Evolutionary conservation across 1,140 invertebrate species (phyloP).

Genomic region (Heterodera carotae): DNA sequence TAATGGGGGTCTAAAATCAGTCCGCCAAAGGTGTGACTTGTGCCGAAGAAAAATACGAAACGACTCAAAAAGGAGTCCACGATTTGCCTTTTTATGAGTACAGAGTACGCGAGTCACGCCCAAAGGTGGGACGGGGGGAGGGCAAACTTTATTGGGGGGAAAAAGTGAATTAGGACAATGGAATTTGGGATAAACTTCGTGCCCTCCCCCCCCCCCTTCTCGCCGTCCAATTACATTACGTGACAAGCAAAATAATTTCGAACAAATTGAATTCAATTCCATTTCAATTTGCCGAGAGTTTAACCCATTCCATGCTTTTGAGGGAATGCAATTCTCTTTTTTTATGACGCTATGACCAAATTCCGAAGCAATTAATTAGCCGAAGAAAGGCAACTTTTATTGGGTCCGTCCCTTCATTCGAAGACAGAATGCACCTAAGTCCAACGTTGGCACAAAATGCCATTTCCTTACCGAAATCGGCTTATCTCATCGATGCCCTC

Average conservation of each 20-base stretch:
- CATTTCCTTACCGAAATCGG: neutral
- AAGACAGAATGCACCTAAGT: no score
- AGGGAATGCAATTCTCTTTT: neutral
- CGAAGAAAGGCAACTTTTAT: neutral
- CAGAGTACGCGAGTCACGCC: no score
- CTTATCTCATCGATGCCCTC: neutral
- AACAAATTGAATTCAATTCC: conserved; percentile 1
- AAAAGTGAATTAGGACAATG: conserved; percentile 16
- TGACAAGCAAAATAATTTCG: neutral
- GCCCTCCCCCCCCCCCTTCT: neutral
- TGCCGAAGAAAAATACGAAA: no score
- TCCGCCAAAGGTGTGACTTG: no score
- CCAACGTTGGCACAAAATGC: neutral
- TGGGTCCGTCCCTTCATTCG: neutral
- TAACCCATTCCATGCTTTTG: no score
- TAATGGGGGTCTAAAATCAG: conserved; percentile 22
- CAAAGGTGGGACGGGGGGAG: no score
- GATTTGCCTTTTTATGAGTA: no score
- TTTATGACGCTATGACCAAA: neutral
- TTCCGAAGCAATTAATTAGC: neutral
- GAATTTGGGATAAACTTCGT: conserved; percentile 17
- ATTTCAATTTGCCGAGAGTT: neutral
- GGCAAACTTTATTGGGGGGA: no score
- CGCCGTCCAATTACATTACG: neutral
- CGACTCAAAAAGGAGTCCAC: no score